Conservation (phyloP, 2,888 invertebrate genomes). For the Embidobia sp. region DNA sequence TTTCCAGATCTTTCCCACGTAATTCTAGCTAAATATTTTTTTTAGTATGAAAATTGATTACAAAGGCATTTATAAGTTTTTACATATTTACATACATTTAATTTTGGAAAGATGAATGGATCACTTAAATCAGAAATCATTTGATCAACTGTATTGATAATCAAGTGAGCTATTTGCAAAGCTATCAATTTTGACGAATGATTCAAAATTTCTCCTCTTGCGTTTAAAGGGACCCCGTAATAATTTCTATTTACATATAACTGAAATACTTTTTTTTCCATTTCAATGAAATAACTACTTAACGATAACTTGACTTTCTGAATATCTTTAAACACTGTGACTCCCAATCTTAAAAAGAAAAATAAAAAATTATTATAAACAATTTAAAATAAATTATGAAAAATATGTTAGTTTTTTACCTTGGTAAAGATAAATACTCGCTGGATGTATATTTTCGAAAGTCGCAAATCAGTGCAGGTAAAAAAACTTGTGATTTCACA, state of each 20-base stretch:
- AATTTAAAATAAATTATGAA: slow-evolving; percentile 1
- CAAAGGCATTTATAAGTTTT: not conserved
- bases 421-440: slow-evolving; percentile 80
- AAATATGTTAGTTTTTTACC: slow-evolving; percentile 65
- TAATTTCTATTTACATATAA: slow-evolving; percentile 21
- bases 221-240: slow-evolving; percentile 19
- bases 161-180: slow-evolving; percentile 70
- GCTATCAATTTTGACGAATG: slow-evolving; percentile 71
- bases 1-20: slow-evolving; percentile 11
- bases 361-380: not conserved
- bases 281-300: slow-evolving; percentile 16
- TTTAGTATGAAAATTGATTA: not conserved
- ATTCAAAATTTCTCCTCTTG: slow-evolving; percentile 59
- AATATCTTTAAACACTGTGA: slow-evolving; percentile 22
- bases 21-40: slow-evolving; percentile 44
- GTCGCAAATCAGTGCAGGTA: slow-evolving; percentile 84
- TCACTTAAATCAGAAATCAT: slow-evolving; percentile 70
- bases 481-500: slow-evolving; percentile 82
- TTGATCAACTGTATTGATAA: slow-evolving; percentile 72
- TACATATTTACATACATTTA: slow-evolving; percentile 68
- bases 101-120: slow-evolving; percentile 67
- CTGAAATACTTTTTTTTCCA: slow-evolving; percentile 32
- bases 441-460: slow-evolving; percentile 82
- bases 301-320: slow-evolving; percentile 18
- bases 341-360: slow-evolving; percentile 7